Conservation (phyloP, 2,888 invertebrate genomes). For the Ophion slaviceki region DNA sequence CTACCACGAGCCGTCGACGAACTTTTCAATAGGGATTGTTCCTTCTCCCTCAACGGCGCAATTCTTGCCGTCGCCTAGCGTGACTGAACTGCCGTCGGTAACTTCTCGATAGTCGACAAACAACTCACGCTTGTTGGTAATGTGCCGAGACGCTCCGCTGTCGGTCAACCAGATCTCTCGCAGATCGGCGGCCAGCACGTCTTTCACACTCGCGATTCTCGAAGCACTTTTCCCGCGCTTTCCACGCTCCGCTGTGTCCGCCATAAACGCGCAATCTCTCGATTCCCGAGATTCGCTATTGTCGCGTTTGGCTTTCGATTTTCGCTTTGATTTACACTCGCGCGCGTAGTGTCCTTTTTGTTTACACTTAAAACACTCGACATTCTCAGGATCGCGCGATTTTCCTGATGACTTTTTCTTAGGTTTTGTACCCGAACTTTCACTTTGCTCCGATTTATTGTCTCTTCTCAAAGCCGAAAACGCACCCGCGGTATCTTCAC, state of each 20-base stretch:
- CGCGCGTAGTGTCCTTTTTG: constrained; percentile 43
- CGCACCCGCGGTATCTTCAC: constrained; percentile 24
- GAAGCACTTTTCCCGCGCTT: not conserved
- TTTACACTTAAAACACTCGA: constrained; percentile 29
- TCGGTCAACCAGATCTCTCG: constrained; percentile 36
- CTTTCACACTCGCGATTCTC: constrained; percentile 1
- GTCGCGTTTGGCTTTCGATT: not conserved
- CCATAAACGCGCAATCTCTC: constrained; percentile 10
- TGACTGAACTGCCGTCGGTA: constrained; percentile 11
- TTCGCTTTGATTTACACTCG: constrained; percentile 2
- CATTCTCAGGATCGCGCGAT: not conserved
- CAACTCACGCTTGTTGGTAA: constrained; percentile 39
- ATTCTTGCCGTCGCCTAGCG: constrained; percentile 25
- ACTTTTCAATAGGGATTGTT: constrained; percentile 27
- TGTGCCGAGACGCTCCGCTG: not conserved
- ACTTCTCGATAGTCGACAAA: not conserved
- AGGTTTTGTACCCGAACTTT: not conserved
- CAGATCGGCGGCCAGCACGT: constrained; percentile 10
- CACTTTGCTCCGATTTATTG: not conserved
- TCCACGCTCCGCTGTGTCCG: not conserved
- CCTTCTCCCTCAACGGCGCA: constrained; percentile 20
- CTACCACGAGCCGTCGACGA: constrained; percentile 15
- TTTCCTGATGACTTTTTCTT: not conserved
- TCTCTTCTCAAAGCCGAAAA: constrained; percentile 7
- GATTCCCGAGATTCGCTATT: not conserved